Conservation (phyloP, 1,140 invertebrate species). For the Musca domestica region DNA sequence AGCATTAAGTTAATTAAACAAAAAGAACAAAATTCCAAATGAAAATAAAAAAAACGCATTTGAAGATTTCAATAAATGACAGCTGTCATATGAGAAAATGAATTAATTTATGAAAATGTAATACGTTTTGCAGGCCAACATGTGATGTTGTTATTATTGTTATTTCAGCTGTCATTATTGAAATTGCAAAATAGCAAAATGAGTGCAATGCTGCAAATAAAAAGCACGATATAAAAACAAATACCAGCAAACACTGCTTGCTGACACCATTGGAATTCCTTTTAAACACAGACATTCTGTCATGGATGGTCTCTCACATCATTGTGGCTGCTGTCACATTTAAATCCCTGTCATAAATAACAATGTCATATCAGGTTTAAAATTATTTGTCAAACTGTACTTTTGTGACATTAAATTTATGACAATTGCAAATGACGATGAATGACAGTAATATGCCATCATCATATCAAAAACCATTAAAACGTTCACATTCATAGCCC, state of each 20-base stretch:
- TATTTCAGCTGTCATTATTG: neutral
- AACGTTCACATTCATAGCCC: neutral
- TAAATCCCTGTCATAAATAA: constrained; percentile 21
- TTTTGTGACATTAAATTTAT: constrained; percentile 22
- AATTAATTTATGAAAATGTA: neutral
- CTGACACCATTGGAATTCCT: too few relatives aligned
- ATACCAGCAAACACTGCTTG: neutral
- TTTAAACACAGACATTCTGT: neutral
- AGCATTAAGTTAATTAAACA: constrained; percentile 16
- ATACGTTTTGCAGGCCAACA: neutral
- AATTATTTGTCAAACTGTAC: constrained; percentile 46
- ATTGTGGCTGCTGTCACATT: neutral
- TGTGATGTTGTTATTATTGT: neutral
- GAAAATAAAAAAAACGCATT: neutral
- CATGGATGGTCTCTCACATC: neutral
- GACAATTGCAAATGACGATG: constrained; percentile 21
- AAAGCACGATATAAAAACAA: neutral
- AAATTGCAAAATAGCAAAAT: neutral
- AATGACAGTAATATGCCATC: constrained; percentile 18
- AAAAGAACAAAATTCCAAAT: neutral
- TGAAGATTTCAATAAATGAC: constrained; percentile 16
- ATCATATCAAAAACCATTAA: constrained; percentile 20
- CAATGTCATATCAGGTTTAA: constrained; percentile 30
- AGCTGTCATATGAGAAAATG: constrained; percentile 9
- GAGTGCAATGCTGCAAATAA: neutral